These are phyloP conservation scores for Phyllotreta striolata DNA, from an alignment of 2,888 invertebrate genomes.

Conservation along the genomic window DNA sequence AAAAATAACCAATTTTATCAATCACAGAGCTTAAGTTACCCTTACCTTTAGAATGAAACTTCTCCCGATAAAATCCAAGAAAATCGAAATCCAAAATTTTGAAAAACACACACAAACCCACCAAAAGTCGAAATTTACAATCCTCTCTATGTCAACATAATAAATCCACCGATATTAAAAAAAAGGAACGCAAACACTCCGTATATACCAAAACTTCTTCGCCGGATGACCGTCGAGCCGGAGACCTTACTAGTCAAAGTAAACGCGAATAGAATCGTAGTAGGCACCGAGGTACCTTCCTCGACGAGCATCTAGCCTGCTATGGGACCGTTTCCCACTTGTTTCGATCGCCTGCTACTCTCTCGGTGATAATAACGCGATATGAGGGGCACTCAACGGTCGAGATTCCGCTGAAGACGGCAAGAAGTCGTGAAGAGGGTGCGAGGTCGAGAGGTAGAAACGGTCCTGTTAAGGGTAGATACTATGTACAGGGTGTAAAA, in stretches of 20 bases:
- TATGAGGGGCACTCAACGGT: conserved; percentile 20
- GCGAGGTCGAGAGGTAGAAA: conserved; percentile 14
- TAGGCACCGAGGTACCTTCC: conserved; percentile 21
- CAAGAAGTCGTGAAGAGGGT: conserved; percentile 20
- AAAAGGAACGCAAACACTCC: too few species aligned
- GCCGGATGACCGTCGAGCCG: conserved; percentile 8
- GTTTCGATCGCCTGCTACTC: conserved; percentile 27
- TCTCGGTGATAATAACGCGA: conserved; percentile 26
- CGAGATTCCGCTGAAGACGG: conserved; percentile 29
- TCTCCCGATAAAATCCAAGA: too few species aligned
- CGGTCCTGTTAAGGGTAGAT: background rate
- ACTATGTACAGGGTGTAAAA: too few species aligned
- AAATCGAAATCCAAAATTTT: too few species aligned
- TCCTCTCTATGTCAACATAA: too few species aligned
- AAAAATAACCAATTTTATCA: too few species aligned
- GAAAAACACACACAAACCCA: too few species aligned
- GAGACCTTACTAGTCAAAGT: conserved; percentile 10
- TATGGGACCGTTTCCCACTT: conserved; percentile 33
- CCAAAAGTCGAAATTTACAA: too few species aligned
- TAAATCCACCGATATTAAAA: too few species aligned
- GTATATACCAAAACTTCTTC: conserved; percentile 10
- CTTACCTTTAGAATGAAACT: too few species aligned
- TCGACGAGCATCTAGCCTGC: conserved; percentile 22
- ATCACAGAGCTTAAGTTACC: too few species aligned
- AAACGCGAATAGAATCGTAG: conserved; percentile 11